Base-by-base conservation (phyloP, 1,140 invertebrate genomes). In the Euwallacea fornicatus region DNA sequence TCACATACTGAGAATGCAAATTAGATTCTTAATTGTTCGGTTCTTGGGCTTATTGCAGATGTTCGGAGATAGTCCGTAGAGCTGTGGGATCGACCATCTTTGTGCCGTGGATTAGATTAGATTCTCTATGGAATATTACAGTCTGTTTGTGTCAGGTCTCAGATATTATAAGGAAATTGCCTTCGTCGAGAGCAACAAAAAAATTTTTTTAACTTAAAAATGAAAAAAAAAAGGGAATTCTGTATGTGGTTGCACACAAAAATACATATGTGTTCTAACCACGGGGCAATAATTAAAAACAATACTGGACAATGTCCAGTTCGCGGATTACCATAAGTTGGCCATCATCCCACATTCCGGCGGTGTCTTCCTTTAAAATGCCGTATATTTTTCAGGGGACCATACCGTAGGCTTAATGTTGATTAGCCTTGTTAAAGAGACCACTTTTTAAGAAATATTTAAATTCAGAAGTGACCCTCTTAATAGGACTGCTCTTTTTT, bases 401-500 rank as follows among this genome's bases (percentile, higher is more conserved):
- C 33, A 43, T 70, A 70, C 50, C 46, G 61, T 70, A 70, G 69
- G 69, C 43, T 63, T 70, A 64, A 70, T 70, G 61, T 50, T 70
- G 69, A 70, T 70, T 70, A 55, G 46, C 15, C 69, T 64, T 56
- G 61, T 70, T 70, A 70, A 70, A 64, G 61, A 70, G 53, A 41
- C 56, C 62, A 71, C 69, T 71, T 71, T 71, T 65, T 71, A 61
- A 59, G 10, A 71, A 71, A 66, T 71, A 71, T 71, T 71, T 71
- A 71, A 71, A 71, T 71, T 65, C 69, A 71, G 63, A 71, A 71
- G 69, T 71, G 69, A 71, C 69, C 69, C 42, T 41, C 62, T 46
- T 71, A 71, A 71, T 71, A 65, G 69, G 69, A 66, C 63, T 70
- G 60, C 68, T 70, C 68, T 70, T 70, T 70, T 70, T 70, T 70